phyloP scores from a whole-genome alignment of 2,888 invertebrate genomes.

The Caenorhabditis becei region DNA sequence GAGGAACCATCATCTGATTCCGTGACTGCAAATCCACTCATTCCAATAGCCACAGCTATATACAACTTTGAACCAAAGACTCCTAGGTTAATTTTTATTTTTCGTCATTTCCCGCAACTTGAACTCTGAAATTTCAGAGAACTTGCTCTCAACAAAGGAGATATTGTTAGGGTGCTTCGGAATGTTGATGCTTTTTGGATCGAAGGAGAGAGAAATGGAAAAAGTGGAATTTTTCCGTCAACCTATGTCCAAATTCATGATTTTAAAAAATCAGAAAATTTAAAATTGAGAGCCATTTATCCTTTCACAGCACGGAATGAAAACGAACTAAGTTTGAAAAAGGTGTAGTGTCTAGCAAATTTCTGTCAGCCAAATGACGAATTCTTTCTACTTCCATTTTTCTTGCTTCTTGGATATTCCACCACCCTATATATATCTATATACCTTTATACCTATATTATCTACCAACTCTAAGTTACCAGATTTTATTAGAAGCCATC shows the following conservation, averaged over 20 bases:
- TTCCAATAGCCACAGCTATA: slow-evolving; percentile 68
- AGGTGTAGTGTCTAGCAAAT: background rate
- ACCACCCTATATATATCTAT: no score
- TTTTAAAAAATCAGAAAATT: slow-evolving; percentile 39
- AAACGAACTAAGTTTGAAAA: slow-evolving; percentile 74
- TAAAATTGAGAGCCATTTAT: slow-evolving; percentile 72
- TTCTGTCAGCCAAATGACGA: no score
- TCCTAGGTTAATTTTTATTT: no score
- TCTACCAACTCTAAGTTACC: no score
- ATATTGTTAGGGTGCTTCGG: slow-evolving; percentile 74
- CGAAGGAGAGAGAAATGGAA: slow-evolving; percentile 79
- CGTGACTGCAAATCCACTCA: background rate
- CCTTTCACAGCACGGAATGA: slow-evolving; percentile 76
- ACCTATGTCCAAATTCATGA: slow-evolving; percentile 76
- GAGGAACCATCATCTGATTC: no score
- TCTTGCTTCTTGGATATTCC: no score
- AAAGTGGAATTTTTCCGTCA: slow-evolving; percentile 76
- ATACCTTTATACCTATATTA: no score
- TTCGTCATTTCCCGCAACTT: no score
- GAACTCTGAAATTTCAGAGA: no score
- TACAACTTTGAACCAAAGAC: slow-evolving; percentile 63
- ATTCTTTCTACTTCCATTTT: no score
- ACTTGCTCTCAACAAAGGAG: slow-evolving; percentile 76
- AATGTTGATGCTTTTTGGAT: slow-evolving; percentile 78
- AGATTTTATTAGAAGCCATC: no score